Evolutionary conservation across 2,888 invertebrate genomes (phyloP), one percentile per base, ranked within the genome.

Genomic region (Pandemis corylana): DNA sequence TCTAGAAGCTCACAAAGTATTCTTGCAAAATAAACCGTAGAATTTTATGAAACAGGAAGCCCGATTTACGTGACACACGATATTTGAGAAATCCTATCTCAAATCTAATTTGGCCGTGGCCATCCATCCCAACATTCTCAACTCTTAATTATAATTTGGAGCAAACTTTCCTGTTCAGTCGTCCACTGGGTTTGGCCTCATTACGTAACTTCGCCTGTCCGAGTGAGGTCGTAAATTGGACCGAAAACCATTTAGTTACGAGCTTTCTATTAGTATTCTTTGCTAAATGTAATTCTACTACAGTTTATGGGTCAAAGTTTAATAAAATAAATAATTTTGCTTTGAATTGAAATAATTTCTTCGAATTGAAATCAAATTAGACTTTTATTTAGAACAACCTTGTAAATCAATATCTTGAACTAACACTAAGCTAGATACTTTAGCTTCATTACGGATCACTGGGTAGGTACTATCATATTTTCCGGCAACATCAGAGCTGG

Each of bases 141-240:
- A 20, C 56, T 68, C 71, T 64, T 75, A 73, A 70, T 77, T 71
- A 78, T 76, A 78, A 79, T 77, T 77, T 77, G 72, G 77, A 79
- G 76, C 72, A 80, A 81, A 77, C 78, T 77, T 76, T 71, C 72
- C 65, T 72, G 77, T 81, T 78, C 77, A 75, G 75, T 77, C 77
- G 76, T 75, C 62, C 62, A 71, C 71, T 67, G 49, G 61, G 70
- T 56, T 67, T 53, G 67, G 67, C 56, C 71, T 63, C 75, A 78
- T 81, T 79, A 75, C 76, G 78, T 66, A 75, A 75, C 75, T 63
- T 75, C 10, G 51, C 49, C 70, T 63, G 75, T 36, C 67, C 67
- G 71, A 75, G 46, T 71, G 63, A 46, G 67, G 53, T 46, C 71
- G 70, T 75, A 75, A 75, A 75, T 71, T 70, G 67, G 49, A 66